Evolutionary conservation across 1,140 invertebrate species (phyloP).

Genomic region (Oreohelix idahoensis): DNA sequence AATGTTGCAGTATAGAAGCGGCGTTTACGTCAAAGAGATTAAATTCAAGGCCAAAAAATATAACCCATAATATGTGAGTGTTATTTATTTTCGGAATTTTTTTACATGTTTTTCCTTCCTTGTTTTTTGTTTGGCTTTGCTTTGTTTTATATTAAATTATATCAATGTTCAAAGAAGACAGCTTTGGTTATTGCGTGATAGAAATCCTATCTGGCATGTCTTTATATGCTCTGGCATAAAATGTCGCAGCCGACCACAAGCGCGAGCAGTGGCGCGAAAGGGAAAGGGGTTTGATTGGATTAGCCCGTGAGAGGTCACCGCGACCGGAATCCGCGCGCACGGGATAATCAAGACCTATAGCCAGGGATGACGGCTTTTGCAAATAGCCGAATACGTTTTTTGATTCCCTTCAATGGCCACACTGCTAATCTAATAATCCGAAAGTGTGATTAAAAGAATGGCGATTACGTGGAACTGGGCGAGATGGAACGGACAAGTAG

Average conservation of each 20-base stretch:
- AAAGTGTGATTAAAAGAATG: neutral
- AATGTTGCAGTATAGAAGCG: neutral
- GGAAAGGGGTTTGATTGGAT: neutral
- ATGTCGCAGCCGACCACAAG: neutral
- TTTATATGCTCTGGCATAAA: neutral
- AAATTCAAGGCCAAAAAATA: neutral
- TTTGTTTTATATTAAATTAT: neutral
- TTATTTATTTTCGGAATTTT: neutral
- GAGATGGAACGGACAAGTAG: neutral
- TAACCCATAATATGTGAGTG: neutral
- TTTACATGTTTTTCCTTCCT: neutral
- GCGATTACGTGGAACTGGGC: neutral
- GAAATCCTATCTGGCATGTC: neutral
- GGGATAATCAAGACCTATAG: neutral
- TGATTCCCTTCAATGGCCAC: neutral
- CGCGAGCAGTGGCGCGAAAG: neutral
- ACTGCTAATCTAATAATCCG: neutral
- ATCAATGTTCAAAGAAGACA: neutral
- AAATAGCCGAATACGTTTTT: constrained; percentile 2
- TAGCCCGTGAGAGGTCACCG: neutral
- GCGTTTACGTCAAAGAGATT: neutral
- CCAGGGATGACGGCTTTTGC: neutral
- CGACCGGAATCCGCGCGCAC: neutral
- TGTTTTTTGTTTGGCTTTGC: neutral
- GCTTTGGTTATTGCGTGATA: neutral